Evolutionary conservation across 2,888 invertebrate species (phyloP).

Genomic region (Acrocyrtus sp.): DNA sequence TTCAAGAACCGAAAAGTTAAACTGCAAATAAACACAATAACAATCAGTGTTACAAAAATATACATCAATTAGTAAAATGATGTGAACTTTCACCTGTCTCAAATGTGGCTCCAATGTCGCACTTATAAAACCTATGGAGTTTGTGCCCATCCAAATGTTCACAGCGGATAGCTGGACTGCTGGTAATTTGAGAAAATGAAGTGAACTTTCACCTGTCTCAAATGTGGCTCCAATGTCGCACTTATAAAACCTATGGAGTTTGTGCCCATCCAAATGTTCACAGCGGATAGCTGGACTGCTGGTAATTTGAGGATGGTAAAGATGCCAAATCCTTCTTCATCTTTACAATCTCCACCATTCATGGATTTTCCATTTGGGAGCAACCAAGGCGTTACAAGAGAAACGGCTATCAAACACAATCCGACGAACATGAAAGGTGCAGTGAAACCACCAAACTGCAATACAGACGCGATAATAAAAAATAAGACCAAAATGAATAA

Average conservation of each 20-base stretch:
- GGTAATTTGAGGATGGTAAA: constrained; percentile 72
- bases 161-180: constrained; percentile 64
- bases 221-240: constrained; percentile 71
- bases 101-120: constrained; percentile 72
- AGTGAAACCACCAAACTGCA: constrained; percentile 72
- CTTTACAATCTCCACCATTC: constrained; percentile 38
- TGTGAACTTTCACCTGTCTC: constrained; percentile 64
- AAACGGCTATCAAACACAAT: constrained; percentile 64
- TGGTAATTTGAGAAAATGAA: too few relatives aligned
- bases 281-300: constrained; percentile 64
- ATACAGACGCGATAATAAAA: too few relatives aligned
- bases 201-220: constrained; percentile 65
- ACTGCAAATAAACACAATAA: constrained; percentile 39
- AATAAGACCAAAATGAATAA: too few relatives aligned
- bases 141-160: constrained; percentile 65
- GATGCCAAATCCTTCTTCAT: constrained; percentile 42
- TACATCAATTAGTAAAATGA: too few relatives aligned
- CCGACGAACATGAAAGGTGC: constrained; percentile 67
- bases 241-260: constrained; percentile 69
- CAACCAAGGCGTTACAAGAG: constrained; percentile 64
- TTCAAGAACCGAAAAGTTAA: constrained; percentile 36
- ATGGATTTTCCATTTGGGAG: constrained; percentile 69
- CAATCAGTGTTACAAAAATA: too few relatives aligned
- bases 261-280: constrained; percentile 65
- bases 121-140: constrained; percentile 69